Base-by-base conservation (phyloP, 2,888 invertebrate species). In the Sabatieria punctata region DNA sequence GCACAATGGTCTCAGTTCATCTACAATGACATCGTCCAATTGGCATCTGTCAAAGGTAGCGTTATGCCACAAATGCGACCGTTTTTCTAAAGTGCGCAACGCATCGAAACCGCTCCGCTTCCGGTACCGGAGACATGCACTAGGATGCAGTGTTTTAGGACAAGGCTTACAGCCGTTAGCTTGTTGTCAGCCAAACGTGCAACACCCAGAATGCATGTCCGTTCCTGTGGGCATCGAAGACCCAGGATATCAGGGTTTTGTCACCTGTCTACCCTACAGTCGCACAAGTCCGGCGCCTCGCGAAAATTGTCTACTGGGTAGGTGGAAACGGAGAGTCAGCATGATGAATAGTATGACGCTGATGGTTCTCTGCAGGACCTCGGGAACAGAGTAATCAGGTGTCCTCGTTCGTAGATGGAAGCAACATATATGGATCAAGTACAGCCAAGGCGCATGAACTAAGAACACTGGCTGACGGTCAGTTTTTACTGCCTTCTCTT, bases 331-430 rank as follows among this genome's bases (percentile, higher is more conserved):
- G n/a, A n/a, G n/a, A n/a, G n/a, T n/a, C 19, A n/a, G 13, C 13
- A 38, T 38, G 13, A 11, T 30, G 11, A 15, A 30, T 13, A 13
- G 33, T 30, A 15, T 30, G 33, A 11, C 33, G 33, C 33, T 15
- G 15, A 11, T 13, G 33, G 33, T 15, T 13, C n/a, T 13, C 30
- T 44, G 27, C 27, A 51, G 64, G 64, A 2, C 66, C 66, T 35
- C 60, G 91, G 49, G 88, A 89, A 58, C 89, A 89, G 71, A 79
- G 86, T 18, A 91, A 93, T 66, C 85, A 88, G 64, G 88, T 88
- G 63, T 84, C 88, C 0, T 84, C 84, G 0, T 91, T 79, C 68
- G 71, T 91, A 45, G 65, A 65, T 47, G 64, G 52, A 4, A 86
- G 86, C 0, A 81, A 81, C 52, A 72, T 93, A 23, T 91, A 91